Evolutionary conservation across 2,113 vertebrate species (phyloP).

Genomic region (Lagopus muta): DNA sequence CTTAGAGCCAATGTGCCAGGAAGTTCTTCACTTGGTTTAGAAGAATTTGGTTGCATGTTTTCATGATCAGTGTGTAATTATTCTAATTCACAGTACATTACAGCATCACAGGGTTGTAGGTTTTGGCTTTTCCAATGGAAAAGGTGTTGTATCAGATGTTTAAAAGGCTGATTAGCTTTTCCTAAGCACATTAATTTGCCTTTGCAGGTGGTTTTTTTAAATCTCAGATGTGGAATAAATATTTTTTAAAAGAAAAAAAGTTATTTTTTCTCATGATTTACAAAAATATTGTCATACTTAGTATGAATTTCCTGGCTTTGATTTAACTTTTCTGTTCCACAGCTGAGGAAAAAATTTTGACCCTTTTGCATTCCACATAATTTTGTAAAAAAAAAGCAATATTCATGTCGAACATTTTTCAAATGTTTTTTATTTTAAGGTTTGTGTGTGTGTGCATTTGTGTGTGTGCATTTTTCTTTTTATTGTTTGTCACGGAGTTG

Average conservation of each 20-base stretch:
- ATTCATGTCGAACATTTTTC: not conserved
- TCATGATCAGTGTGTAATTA: not conserved
- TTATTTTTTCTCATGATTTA: not conserved
- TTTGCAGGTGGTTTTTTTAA: not conserved
- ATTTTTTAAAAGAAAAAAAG: not conserved
- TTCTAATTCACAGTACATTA: not conserved
- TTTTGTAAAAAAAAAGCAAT: not conserved
- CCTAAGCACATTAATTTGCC: not conserved
- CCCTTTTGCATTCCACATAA: not conserved
- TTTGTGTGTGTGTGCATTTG: too few species aligned
- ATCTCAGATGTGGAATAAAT: not conserved
- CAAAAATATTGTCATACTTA: not conserved
- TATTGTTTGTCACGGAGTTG: too few species aligned
- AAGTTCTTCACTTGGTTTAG: not conserved
- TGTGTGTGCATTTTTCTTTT: fast-evolving
- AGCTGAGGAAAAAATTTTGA: not conserved
- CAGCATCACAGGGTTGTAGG: not conserved
- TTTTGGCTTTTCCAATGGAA: not conserved
- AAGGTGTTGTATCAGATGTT: not conserved
- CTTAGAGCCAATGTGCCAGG: not conserved
- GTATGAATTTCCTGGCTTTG: not conserved
- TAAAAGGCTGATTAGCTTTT: not conserved
- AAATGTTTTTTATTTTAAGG: not conserved
- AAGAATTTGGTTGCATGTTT: not conserved
- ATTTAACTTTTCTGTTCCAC: not conserved